These are phyloP conservation scores for Caenorhabditis latens DNA, from an alignment of 1,140 invertebrate genomes.

Conservation along the genomic window DNA sequence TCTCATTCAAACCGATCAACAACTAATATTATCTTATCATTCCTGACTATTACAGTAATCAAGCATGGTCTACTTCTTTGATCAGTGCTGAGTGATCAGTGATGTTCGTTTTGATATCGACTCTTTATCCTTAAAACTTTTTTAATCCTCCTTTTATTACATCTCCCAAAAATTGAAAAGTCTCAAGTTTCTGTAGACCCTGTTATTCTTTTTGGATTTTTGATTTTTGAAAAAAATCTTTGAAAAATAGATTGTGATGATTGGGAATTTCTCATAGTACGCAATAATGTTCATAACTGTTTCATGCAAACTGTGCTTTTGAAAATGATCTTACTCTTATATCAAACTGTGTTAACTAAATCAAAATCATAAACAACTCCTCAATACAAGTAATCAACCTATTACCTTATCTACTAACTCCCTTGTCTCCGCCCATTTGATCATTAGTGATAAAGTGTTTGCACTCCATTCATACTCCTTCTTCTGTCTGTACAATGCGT, in stretches of 20 bases:
- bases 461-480: neutral
- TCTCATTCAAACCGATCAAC: neutral
- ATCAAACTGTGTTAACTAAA: too few relatives aligned
- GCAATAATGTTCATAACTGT: too few relatives aligned
- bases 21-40: constrained; percentile 3
- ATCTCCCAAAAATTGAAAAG: too few relatives aligned
- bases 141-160: too few relatives aligned
- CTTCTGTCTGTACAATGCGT: constrained; percentile 21
- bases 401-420: constrained; percentile 4
- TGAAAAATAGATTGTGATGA: neutral
- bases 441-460: neutral
- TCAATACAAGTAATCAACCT: too few relatives aligned
- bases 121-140: too few relatives aligned
- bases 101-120: neutral
- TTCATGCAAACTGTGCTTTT: too few relatives aligned
- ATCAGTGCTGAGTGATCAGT: neutral
- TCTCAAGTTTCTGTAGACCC: too few relatives aligned
- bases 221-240: neutral
- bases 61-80: neutral
- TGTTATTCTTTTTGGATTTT: too few relatives aligned
- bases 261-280: too few relatives aligned
- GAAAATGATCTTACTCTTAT: too few relatives aligned
- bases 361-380: too few relatives aligned
- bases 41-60: neutral
- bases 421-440: neutral